phyloP scores from a whole-genome alignment of 1,140 invertebrate genomes.

The Trissolcus basalis region DNA sequence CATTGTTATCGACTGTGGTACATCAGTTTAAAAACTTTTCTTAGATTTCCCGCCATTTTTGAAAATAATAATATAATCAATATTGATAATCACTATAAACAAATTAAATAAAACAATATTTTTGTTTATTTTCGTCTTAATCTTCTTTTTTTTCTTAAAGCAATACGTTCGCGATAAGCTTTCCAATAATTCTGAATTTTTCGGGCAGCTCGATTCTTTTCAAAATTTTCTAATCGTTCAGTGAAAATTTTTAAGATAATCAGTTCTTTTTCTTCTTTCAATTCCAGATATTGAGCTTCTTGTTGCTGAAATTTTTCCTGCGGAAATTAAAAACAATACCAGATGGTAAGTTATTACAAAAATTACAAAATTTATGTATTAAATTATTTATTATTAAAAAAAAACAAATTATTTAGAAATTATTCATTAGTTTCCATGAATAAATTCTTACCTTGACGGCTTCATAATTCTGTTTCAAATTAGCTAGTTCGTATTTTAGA shows the following conservation, averaged over 20 bases:
- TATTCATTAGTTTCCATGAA: too few species aligned
- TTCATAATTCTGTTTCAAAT: slow-evolving; percentile 28
- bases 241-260: slow-evolving; percentile 56
- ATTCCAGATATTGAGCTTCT: slow-evolving; percentile 48
- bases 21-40: too few species aligned
- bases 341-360: slow-evolving; percentile 15
- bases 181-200: slow-evolving; percentile 69
- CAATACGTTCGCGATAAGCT: slow-evolving; percentile 53
- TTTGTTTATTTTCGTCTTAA: not conserved
- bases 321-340: slow-evolving; percentile 24
- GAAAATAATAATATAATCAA: too few species aligned
- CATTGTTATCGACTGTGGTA: too few species aligned
- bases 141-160: slow-evolving; percentile 57
- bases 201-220: slow-evolving; percentile 64
- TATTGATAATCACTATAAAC: too few species aligned
- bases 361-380: slow-evolving; percentile 4
- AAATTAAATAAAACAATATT: too few species aligned
- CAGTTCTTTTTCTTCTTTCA: slow-evolving; percentile 63
- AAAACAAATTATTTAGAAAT: too few species aligned
- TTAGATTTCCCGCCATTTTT: not conserved
- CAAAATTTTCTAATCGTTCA: slow-evolving; percentile 59
- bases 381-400: too few species aligned
- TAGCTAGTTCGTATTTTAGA: slow-evolving; percentile 40
- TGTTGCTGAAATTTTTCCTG: slow-evolving; percentile 58
- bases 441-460: slow-evolving; percentile 54